A percentile compares a stretch with the other conserved stretches of the same genome.
Evolutionary conservation across 2,888 invertebrate species (phyloP).

Genomic region (Rhamphomyia laevipes): DNA sequence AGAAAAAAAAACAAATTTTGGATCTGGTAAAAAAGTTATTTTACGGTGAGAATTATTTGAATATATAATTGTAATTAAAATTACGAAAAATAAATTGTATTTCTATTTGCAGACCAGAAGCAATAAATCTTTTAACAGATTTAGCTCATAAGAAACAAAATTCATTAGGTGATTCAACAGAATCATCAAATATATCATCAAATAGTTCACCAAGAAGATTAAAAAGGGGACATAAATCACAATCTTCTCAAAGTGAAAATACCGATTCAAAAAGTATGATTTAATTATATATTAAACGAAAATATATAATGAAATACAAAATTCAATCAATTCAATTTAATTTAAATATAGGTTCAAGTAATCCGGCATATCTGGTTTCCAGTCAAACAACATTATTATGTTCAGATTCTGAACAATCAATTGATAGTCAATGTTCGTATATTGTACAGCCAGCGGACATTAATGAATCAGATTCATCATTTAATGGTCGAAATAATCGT

Average conservation of each 20-base stretch:
- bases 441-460: constrained; percentile 10
- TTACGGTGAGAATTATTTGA: constrained; percentile 40
- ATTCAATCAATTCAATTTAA: not conserved
- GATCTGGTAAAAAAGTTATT: constrained; percentile 49
- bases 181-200: constrained; percentile 44
- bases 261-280: constrained; percentile 14
- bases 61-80: constrained; percentile 2
- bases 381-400: constrained; percentile 16
- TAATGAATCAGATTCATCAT: constrained; percentile 6
- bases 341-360: constrained; percentile 10
- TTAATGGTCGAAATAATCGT: constrained; percentile 35
- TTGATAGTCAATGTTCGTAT: constrained; percentile 15
- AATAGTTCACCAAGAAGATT: constrained; percentile 16
- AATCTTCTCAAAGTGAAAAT: constrained; percentile 14
- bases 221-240: constrained; percentile 12
- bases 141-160: constrained; percentile 58
- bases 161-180: constrained; percentile 45
- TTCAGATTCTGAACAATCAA: constrained; percentile 17
- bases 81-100: not conserved
- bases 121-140: constrained; percentile 73
- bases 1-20: constrained; percentile 28
- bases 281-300: not conserved
- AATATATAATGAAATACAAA: not conserved
- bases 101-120: constrained; percentile 53
- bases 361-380: constrained; percentile 14